Base-by-base conservation (phyloP, 2,113 vertebrate genomes). In the Macaca nemestrina region DNA sequence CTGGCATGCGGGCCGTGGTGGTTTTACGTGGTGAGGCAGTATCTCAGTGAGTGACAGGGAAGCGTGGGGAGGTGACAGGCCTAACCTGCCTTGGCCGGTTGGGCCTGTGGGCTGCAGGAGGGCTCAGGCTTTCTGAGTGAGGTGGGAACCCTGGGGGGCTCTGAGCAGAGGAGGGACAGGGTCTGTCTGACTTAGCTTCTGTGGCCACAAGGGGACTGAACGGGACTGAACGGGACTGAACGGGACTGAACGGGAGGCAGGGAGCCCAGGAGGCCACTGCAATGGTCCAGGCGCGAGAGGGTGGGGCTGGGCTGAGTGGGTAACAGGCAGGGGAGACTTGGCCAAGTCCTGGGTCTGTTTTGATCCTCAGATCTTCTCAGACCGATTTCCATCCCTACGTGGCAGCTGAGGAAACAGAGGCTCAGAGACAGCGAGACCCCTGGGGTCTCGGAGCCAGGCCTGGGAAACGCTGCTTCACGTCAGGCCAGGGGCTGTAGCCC, bases 301-400 rank as follows among this genome's bases (percentile, higher is more conserved):
- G 23, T 0, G 27, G 0, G 70, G 43, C 80, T 11, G 32, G 23
- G 57, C 61, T 4, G 9, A 35, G 64, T 16, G 23, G 14, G 20
- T 6, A 17, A 27, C 11, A 2, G 14, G 35, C 4, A 72, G 1
- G 20, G 23, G 40, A 43, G 7, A 45, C 3, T 0, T 12, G 1
- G 23, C 20, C 4, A 25, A 90, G 18, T 32, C 38, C n/a, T 52
- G 84, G 82, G n/a, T 67, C 55, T 48, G 52, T 57, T 57, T 38
- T 48, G 43, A 32, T 7, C 35, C 43, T 73, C 75, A 48, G 1
- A 2, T 64, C 84, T 8, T 43, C 78, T 40, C 61, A 22, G 40
- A 17, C 7, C 4, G 18, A 48, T 27, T 79, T 83, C 82, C 18
- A 35, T 52, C 48, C 79, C 67, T 20, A 4, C 61, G 70, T 30